These are phyloP conservation scores for Arion vulgaris DNA, from an alignment of 1,140 invertebrate species.

Conservation along the genomic window DNA sequence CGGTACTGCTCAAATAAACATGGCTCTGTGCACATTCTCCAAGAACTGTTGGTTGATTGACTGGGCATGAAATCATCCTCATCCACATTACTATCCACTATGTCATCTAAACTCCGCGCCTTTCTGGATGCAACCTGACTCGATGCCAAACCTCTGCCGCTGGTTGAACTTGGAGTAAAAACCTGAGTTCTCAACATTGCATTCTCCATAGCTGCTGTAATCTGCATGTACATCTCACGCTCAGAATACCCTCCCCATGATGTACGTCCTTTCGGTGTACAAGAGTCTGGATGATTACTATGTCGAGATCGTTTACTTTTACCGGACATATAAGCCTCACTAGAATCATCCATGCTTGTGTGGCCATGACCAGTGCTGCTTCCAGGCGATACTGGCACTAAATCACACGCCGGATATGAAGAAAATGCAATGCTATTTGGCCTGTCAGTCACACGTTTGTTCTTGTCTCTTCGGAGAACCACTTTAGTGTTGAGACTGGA, in stretches of 20 bases:
- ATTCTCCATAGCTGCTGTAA: slow-evolving; percentile 68
- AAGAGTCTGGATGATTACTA: slow-evolving; percentile 41
- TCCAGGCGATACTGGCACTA: slow-evolving; percentile 51
- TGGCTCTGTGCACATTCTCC: slow-evolving; percentile 1
- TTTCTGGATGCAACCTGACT: slow-evolving; percentile 58
- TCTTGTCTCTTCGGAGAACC: slow-evolving; percentile 61
- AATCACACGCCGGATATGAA: slow-evolving; percentile 67
- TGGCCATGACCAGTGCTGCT: slow-evolving; percentile 7
- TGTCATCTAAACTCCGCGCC: slow-evolving; percentile 71
- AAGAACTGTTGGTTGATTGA: slow-evolving; percentile 50
- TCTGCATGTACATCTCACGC: slow-evolving; percentile 64
- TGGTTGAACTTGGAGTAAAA: slow-evolving; percentile 31
- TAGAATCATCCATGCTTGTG: slow-evolving; percentile 56
- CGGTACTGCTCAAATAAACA: slow-evolving; percentile 51
- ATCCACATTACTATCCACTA: slow-evolving; percentile 54
- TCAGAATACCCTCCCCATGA: slow-evolving; percentile 61
- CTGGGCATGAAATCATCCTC: slow-evolving; percentile 46
- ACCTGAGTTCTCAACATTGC: slow-evolving; percentile 65
- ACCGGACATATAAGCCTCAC: slow-evolving; percentile 57
- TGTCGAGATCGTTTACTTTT: slow-evolving; percentile 61
- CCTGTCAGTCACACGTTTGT: slow-evolving; percentile 61
- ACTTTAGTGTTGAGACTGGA: slow-evolving; percentile 49
- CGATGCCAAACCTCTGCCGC: background rate
- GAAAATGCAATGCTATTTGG: slow-evolving; percentile 72
- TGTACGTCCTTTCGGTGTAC: slow-evolving; percentile 36